Evolutionary conservation across 2,797 vertebrate genomes (phyloP), one percentile per base, ranked within the genome.

Genomic region (Poeciliopsis turneri): DNA sequence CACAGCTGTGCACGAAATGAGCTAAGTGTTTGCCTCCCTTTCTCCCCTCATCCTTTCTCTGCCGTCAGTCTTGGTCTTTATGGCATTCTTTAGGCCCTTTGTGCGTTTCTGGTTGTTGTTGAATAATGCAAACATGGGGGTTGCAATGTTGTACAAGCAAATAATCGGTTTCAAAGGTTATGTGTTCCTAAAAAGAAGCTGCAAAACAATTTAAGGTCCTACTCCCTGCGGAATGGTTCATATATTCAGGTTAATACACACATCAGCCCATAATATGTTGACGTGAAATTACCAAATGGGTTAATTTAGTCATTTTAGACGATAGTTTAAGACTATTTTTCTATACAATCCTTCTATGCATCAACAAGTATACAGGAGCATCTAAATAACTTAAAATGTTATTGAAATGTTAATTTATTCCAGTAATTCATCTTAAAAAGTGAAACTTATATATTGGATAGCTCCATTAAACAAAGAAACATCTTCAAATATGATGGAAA

Each of bases 1-100:
- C 92, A 92, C 94, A 94, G 93, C 93, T 95, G 93, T 94, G 92
- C 86, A 86, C 89, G 91, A 85, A 92, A 90, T 83, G 78, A 86
- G 78, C 80, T 75, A 82, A 78, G 82, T 95, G 90, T 95, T 94
- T 94, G 78, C 92, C 83, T 88, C 68, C 30, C 87, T 78, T 81
- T 82, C 82, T 73, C 47, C 85, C 80, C 87, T 59, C 74, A 91
- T 85, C 74, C 72, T 55, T 64, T 75, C 74, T 66, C 72, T 33
- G 45, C 84, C 79, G 85, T 90, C 83, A 88, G 85, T 88, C 87
- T 85, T 78, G 69, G 71, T 87, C 89, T 89, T 87, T 77, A 80
- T 76, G 41, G 80, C 78, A 71, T 75, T 78, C 86, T 86, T 93
- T 93, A 82, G 13, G 80, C 85, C 81, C 69, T 73, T 82, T 93